Evolutionary conservation across 2,113 vertebrate genomes (phyloP).

Genomic region (Calidris pygmaea): DNA sequence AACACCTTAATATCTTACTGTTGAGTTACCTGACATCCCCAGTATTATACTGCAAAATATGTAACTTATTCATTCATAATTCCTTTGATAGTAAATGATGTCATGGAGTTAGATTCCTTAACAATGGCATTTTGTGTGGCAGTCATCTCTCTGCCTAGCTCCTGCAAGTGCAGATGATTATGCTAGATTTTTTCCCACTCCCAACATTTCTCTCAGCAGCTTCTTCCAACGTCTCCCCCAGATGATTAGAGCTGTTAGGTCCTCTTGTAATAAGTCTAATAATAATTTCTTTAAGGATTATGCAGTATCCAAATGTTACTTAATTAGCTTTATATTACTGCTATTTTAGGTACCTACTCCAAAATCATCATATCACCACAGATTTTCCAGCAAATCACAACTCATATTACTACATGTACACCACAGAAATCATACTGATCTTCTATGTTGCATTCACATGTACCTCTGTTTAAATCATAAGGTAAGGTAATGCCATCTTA

Average conservation of each 20-base stretch:
- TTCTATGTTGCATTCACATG: neutral
- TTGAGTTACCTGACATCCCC: neutral
- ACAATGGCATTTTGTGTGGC: neutral
- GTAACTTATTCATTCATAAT: neutral
- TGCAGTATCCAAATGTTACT: neutral
- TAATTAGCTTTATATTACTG: neutral
- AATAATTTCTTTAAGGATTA: neutral
- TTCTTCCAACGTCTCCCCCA: neutral
- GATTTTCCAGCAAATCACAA: neutral
- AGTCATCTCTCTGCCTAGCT: neutral
- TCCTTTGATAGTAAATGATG: neutral
- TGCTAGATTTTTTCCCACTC: neutral
- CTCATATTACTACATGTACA: neutral
- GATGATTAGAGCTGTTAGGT: neutral
- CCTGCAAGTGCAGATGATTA: neutral
- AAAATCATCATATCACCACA: neutral
- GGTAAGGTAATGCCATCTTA: neutral
- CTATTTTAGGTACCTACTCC: neutral
- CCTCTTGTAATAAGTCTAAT: neutral
- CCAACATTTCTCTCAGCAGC: neutral
- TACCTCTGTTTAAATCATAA: neutral
- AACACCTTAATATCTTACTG: neutral
- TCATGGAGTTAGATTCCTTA: neutral
- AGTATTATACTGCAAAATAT: neutral
- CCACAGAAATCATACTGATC: neutral